Evolutionary conservation across 2,113 vertebrate genomes (phyloP).

Genomic region (Puntigrus tetrazona): DNA sequence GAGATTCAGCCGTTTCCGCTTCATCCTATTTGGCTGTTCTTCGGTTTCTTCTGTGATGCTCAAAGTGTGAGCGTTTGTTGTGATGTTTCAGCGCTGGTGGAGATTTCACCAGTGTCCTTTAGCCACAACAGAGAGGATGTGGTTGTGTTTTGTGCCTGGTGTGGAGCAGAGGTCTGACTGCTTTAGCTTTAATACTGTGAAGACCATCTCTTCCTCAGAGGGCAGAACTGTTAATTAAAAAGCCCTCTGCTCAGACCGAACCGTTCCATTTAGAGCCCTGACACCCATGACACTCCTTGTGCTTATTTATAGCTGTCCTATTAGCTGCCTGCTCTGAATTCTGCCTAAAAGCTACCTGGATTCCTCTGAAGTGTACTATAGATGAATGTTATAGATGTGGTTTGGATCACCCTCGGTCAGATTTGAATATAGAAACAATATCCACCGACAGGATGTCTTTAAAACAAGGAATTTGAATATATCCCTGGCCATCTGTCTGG

Average conservation of each 20-base stretch:
- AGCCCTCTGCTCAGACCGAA: conserved; percentile 19
- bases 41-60: background rate
- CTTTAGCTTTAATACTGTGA: conserved; percentile 1
- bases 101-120: conserved; percentile 4
- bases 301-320: conserved; percentile 43
- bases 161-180: conserved; percentile 4
- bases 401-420: background rate
- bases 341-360: conserved; percentile 21
- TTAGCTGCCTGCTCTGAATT: conserved; percentile 32
- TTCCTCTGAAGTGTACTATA: background rate
- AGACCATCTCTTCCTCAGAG: conserved; percentile 23
- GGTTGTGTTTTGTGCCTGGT: background rate
- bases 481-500: conserved; percentile 34
- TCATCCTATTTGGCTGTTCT: background rate
- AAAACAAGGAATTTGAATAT: conserved; percentile 56
- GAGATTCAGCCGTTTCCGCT: background rate
- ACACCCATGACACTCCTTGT: conserved; percentile 30
- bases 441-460: conserved; percentile 37
- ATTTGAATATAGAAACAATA: conserved; percentile 43
- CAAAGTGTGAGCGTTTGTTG: background rate
- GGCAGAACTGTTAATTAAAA: conserved; percentile 44
- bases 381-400: background rate
- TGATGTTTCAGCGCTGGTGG: background rate
- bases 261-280: conserved; percentile 29
- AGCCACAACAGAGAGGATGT: background rate